Evolutionary conservation across 30 jellyfish, hydroid and myxozoan genomes (phyloP).

Genomic region (Cassiopea xamachana): DNA sequence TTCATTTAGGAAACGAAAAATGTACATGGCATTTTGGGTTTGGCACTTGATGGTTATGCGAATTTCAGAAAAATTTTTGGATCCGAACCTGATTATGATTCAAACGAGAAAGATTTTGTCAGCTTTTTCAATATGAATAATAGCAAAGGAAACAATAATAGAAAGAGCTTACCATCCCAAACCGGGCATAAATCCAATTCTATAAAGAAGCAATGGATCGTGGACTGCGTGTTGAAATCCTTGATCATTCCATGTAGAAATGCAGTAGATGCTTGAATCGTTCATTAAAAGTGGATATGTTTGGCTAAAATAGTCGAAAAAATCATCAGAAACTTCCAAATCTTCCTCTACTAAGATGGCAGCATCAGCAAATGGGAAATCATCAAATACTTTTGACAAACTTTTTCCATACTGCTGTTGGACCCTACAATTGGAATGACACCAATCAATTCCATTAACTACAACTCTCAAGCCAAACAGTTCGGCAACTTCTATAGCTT

Average conservation of each 20-base stretch:
- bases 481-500: constrained; percentile 92
- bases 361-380: constrained; percentile 80
- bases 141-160: too few relatives aligned
- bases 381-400: constrained; percentile 79
- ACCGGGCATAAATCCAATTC: too few relatives aligned
- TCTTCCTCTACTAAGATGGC: constrained; percentile 97
- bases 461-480: constrained; percentile 83
- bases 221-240: constrained; percentile 92
- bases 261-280: constrained; percentile 90
- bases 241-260: constrained; percentile 99
- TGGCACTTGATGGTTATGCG: too few relatives aligned
- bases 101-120: too few relatives aligned
- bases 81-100: too few relatives aligned
- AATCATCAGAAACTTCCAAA: constrained; percentile 92
- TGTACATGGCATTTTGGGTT: too few relatives aligned
- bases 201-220: neutral
- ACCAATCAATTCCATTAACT: constrained; percentile 77
- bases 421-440: constrained; percentile 92
- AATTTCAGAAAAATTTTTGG: too few relatives aligned
- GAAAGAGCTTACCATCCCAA: too few relatives aligned
- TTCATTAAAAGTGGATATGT: neutral
- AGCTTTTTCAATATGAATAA: too few relatives aligned
- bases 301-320: constrained; percentile 84
- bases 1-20: too few relatives aligned
- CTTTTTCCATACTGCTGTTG: constrained; percentile 97